Conservation (phyloP, 2,888 invertebrate species). For the Coleophora deauratella region DNA sequence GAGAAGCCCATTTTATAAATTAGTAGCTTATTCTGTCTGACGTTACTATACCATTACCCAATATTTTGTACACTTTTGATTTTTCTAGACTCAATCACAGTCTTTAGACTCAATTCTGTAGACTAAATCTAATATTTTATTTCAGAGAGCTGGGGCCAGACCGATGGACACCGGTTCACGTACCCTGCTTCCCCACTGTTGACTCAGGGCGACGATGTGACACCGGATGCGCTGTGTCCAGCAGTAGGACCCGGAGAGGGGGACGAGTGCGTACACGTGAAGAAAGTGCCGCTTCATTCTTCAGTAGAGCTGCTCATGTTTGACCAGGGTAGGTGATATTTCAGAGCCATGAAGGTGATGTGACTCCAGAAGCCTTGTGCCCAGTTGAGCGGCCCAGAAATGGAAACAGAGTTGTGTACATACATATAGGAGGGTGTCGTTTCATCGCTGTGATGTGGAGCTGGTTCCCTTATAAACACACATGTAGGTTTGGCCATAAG, state of each 20-base stretch:
- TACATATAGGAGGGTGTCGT: too few relatives aligned
- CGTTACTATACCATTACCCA: not conserved
- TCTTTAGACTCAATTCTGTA: too few relatives aligned
- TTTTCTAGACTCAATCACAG: not conserved
- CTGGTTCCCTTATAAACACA: too few relatives aligned
- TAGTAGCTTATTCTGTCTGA: too few relatives aligned
- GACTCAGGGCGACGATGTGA: constrained; percentile 79
- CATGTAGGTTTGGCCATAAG: too few relatives aligned
- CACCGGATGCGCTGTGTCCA: constrained; percentile 67
- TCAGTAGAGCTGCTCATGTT: constrained; percentile 83
- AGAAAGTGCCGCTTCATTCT: constrained; percentile 77
- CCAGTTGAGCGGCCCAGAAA: too few relatives aligned
- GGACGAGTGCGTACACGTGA: constrained; percentile 82
- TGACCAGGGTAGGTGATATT: constrained; percentile 77
- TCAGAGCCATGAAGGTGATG: too few relatives aligned
- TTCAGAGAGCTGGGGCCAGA: constrained; percentile 71
- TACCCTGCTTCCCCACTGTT: constrained; percentile 85
- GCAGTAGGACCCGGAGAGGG: constrained; percentile 37
- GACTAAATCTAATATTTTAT: not conserved
- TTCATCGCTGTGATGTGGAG: too few relatives aligned
- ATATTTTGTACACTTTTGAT: not conserved
- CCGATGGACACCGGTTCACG: constrained; percentile 83
- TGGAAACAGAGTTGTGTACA: too few relatives aligned
- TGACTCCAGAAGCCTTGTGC: too few relatives aligned
- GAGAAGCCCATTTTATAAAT: too few relatives aligned